A percentile compares a stretch with the other conserved stretches of the same genome.
These are phyloP conservation scores for Empis livida DNA, from an alignment of 2,888 invertebrate genomes.

Conservation along the genomic window DNA sequence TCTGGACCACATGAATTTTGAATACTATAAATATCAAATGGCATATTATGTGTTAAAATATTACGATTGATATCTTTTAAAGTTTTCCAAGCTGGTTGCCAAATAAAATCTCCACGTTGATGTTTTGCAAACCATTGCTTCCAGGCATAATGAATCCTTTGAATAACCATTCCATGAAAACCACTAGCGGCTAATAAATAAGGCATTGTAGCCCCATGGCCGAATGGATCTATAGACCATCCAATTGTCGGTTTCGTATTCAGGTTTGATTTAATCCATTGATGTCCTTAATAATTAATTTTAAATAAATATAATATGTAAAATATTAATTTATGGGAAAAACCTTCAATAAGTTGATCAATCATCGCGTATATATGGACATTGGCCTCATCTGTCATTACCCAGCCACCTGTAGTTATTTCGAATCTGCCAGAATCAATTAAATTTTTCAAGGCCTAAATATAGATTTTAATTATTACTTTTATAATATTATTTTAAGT, in stretches of 20 bases:
- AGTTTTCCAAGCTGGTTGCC: constrained; percentile 74
- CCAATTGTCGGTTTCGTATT: constrained; percentile 61
- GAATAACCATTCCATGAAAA: constrained; percentile 78
- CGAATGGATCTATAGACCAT: constrained; percentile 98
- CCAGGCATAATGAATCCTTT: constrained; percentile 90
- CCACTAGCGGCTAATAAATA: constrained; percentile 73
- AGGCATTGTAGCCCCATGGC: constrained; percentile 88
- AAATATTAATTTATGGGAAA: not conserved
- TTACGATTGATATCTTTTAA: constrained; percentile 17
- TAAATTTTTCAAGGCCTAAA: constrained; percentile 58
- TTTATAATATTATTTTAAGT: not conserved
- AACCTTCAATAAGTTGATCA: constrained; percentile 87
- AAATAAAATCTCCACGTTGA: constrained; percentile 79
- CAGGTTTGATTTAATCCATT: constrained; percentile 74
- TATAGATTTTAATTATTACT: not conserved
- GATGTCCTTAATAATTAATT: constrained; percentile 51
- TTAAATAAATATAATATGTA: too few relatives aligned
- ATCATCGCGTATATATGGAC: constrained; percentile 79
- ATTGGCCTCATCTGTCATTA: constrained; percentile 92
- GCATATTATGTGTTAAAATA: constrained; percentile 83
- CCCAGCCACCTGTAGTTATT: constrained; percentile 90
- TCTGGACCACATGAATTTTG: constrained; percentile 94
- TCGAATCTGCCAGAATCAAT: constrained; percentile 76
- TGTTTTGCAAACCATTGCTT: constrained; percentile 84
- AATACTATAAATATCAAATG: constrained; percentile 92